Evolutionary conservation across 2,888 invertebrate genomes (phyloP), one percentile per base, ranked within the genome.

Genomic region (Drepanosiphum platanoidis): DNA sequence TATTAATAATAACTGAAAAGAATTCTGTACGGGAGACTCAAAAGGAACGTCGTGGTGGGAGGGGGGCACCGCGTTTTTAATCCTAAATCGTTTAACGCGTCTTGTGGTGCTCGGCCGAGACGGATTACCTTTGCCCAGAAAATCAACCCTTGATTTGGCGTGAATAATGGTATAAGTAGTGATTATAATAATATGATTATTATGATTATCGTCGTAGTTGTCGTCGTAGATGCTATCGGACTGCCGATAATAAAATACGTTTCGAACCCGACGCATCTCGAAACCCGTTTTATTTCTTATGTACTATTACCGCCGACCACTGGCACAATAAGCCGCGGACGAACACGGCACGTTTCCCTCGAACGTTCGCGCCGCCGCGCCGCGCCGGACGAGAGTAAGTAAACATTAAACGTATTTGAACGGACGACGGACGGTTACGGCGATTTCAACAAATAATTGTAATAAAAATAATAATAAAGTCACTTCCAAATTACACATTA

Each of bases 111-210:
- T n/a, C n/a, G n/a, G 15, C n/a, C 58, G n/a, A 75, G 75, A 75
- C 75, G 36, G 75, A 75, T 75, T 75, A 75, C 75, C 32, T 13
- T 34, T 75, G 34, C 58, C 75, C 9, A 15, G n/a, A 27, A 75
- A 75, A 34, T 75, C 75, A 58, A 75, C 75, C 75, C 75, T 75
- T 75, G 27, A 75, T 61, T 75, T 36, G 58, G 75, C 58, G 75
- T 75, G 75, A 58, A 75, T 13, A 75, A 75, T 36, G 75, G 75
- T n/a, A n/a, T n/a, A n/a, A n/a, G n/a, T 32, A 46, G 34, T 30
- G 3, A 27, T 71, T 71, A 58, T 34, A 22, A 75, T 75, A 9
- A 36, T 36, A 18, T 61, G 8, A 36, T 52, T 72, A 72, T 72
- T 46, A 42, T n/a, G 22, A 52, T 74, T 52, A 42, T 52, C 32